A percentile compares a stretch with the other conserved stretches of the same genome.
Conservation (phyloP, 2,797 vertebrate species). For the Coccyzus lansbergi region DNA sequence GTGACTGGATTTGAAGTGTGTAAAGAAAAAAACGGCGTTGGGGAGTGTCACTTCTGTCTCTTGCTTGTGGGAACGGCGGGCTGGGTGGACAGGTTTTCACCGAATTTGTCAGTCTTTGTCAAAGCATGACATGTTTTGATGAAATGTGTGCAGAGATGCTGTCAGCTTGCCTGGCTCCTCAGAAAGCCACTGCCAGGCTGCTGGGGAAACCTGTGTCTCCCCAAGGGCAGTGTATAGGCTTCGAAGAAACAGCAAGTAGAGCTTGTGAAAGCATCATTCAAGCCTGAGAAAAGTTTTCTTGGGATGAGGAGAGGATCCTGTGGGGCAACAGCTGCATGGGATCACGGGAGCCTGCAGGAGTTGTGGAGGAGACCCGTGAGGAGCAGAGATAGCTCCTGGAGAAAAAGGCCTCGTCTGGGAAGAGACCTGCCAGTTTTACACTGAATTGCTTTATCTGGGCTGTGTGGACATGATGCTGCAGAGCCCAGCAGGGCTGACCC, state of each 20-base stretch:
- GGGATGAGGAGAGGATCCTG: not conserved
- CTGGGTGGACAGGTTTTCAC: conserved; percentile 55
- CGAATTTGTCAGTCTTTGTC: conserved; percentile 50
- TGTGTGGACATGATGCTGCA: not conserved
- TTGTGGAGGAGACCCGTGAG: accelerated
- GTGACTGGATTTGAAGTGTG: not conserved
- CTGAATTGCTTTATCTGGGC: not conserved
- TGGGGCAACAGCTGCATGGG: accelerated
- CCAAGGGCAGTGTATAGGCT: accelerated
- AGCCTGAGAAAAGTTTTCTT: not conserved
- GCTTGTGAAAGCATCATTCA: not conserved
- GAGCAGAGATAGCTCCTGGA: not conserved
- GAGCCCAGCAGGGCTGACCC: not conserved
- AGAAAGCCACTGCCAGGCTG: not conserved
- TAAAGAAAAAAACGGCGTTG: not conserved
- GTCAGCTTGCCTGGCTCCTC: conserved; percentile 32
- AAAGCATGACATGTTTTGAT: conserved; percentile 52
- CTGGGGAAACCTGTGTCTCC: not conserved
- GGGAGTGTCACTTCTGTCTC: conserved; percentile 41
- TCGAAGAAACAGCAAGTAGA: accelerated
- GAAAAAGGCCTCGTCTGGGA: not conserved
- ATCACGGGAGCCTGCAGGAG: not conserved
- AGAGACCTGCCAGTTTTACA: not conserved
- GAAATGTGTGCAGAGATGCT: not conserved
- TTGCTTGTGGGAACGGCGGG: conserved; percentile 38